phyloP scores from a whole-genome alignment of 2,888 invertebrate genomes.

The Lordiphosa fenestrarum region DNA sequence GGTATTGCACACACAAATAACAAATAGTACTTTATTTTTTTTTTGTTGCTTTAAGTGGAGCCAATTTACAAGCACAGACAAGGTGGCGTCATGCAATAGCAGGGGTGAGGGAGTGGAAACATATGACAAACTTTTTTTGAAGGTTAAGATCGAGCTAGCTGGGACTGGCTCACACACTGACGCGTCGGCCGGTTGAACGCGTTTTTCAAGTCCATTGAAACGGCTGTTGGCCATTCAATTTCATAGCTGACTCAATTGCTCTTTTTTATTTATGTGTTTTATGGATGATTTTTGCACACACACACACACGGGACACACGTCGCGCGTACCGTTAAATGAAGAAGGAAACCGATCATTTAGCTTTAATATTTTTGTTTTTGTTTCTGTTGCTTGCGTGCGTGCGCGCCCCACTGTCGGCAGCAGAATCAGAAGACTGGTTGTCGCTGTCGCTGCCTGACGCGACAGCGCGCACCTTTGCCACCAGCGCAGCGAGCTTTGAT shows the following conservation, averaged over 20 bases:
- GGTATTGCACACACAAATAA: not conserved
- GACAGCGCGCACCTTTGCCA: conserved; percentile 68
- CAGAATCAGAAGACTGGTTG: conserved; percentile 70
- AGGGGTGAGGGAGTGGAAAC: not conserved
- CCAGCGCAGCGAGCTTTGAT: conserved; percentile 67
- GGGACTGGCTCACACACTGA: conserved; percentile 17
- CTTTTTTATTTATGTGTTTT: conserved; percentile 26
- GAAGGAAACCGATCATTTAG: conserved; percentile 10
- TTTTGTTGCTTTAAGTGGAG: conserved; percentile 3
- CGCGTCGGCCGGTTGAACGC: conserved; percentile 48
- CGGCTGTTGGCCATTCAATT: conserved; percentile 24
- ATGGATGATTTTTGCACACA: conserved; percentile 6
- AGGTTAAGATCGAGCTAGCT: conserved; percentile 49
- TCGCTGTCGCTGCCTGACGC: conserved; percentile 56
- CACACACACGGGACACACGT: not conserved
- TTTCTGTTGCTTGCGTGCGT: conserved; percentile 50
- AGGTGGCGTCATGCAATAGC: conserved; percentile 21
- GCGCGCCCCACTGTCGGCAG: conserved; percentile 63
- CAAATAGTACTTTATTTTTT: conserved; percentile 1
- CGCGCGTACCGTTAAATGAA: conserved; percentile 28
- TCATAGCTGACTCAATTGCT: conserved; percentile 15
- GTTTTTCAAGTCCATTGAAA: conserved; percentile 68
- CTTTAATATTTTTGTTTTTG: conserved; percentile 37
- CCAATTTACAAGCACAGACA: conserved; percentile 20
- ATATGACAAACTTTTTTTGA: conserved; percentile 47